These are phyloP conservation scores for Crax fasciolata DNA, from an alignment of 2,797 vertebrate genomes.

Conservation along the genomic window DNA sequence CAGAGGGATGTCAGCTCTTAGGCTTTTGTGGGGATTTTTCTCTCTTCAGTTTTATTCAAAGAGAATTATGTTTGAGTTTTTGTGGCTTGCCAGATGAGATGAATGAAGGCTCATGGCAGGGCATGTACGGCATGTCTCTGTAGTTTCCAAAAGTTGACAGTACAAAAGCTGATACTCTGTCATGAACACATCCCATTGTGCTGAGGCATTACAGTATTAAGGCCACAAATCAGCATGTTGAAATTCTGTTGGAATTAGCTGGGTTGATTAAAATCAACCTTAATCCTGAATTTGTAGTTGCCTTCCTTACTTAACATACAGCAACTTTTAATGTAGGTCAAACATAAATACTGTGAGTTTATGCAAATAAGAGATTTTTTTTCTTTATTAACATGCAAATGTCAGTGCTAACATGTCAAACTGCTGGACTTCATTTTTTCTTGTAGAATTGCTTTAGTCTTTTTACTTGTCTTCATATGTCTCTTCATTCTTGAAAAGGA, in stretches of 20 bases:
- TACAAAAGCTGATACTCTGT: background rate
- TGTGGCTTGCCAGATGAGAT: background rate
- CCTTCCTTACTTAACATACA: conserved; percentile 20
- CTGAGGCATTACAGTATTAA: background rate
- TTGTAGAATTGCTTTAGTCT: background rate
- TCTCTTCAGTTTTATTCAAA: background rate
- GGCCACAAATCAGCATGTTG: conserved; percentile 5
- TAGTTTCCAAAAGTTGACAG: conserved; percentile 7
- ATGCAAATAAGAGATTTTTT: conserved; percentile 51
- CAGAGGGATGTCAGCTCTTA: background rate
- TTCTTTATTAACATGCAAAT: conserved; percentile 27
- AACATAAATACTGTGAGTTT: conserved; percentile 21
- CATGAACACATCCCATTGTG: background rate
- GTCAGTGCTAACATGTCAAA: background rate
- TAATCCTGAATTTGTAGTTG: conserved; percentile 50
- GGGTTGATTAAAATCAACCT: conserved; percentile 25
- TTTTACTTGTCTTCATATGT: background rate
- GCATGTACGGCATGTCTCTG: background rate
- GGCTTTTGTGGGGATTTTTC: background rate
- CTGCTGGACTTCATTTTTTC: background rate
- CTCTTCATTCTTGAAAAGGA: background rate
- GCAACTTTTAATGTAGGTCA: conserved; percentile 58
- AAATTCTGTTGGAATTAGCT: conserved; percentile 48
- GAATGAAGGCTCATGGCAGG: conserved; percentile 3
- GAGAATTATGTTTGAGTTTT: conserved; percentile 2